Percentiles rank a stretch among this genome's conserved stretches.
Conservation (phyloP, 1,140 invertebrate species). For the Laodelphax striatellus region DNA sequence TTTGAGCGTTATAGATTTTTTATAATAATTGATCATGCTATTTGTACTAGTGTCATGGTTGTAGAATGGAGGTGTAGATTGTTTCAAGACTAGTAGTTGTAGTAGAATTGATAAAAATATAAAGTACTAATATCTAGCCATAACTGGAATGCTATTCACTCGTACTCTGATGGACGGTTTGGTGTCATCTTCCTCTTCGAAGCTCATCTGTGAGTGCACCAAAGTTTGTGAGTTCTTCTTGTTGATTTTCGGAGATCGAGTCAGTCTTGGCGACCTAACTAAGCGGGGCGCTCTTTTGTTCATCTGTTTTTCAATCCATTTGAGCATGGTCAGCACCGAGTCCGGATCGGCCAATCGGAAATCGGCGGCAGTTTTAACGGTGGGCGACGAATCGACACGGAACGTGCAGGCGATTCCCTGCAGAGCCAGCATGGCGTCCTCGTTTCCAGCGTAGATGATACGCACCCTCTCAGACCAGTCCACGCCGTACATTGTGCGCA, state of each 20-base stretch:
- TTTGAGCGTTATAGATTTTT: too few relatives aligned
- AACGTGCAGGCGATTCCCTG: constrained; percentile 86
- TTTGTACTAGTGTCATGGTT: too few relatives aligned
- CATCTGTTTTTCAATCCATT: constrained; percentile 77
- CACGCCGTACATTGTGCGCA: constrained; percentile 76
- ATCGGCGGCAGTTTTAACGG: constrained; percentile 74
- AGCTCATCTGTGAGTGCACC: constrained; percentile 26
- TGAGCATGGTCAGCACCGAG: constrained; percentile 76
- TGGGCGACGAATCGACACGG: constrained; percentile 71
- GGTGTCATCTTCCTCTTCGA: constrained; percentile 24
- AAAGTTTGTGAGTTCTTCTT: constrained; percentile 10
- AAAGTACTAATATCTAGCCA: not conserved
- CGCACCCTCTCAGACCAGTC: constrained; percentile 85
- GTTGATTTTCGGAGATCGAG: constrained; percentile 15
- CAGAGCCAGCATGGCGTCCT: constrained; percentile 79
- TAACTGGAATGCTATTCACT: not conserved
- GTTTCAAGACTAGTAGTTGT: too few relatives aligned
- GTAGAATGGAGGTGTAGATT: too few relatives aligned
- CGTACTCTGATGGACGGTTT: not conserved
- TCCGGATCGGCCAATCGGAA: constrained; percentile 74
- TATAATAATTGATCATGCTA: too few relatives aligned
- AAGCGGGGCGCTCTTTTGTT: constrained; percentile 54
- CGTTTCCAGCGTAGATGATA: constrained; percentile 83
- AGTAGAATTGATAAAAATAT: too few relatives aligned
- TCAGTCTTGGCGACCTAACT: constrained; percentile 10